Percentiles rank a stretch among this genome's conserved stretches.
Conservation (phyloP, 2,113 vertebrate species). For the Ammospiza caudacuta region DNA sequence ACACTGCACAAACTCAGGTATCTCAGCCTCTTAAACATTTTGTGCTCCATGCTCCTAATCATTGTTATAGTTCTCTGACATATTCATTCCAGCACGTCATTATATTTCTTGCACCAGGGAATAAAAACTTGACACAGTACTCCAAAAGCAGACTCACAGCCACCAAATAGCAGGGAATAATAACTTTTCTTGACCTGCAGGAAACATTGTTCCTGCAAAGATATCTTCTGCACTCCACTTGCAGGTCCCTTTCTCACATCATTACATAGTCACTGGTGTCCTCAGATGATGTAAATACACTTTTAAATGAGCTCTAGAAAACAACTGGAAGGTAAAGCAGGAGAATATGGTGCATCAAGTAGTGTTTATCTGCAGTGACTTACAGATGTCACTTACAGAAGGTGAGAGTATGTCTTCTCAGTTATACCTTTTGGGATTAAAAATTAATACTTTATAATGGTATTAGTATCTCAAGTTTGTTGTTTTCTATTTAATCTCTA, state of each 20-base stretch:
- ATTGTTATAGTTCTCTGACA: background rate
- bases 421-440: background rate
- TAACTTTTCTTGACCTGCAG: background rate
- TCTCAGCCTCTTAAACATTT: background rate
- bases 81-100: accelerated
- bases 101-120: background rate
- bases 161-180: background rate
- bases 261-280: background rate
- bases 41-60: background rate
- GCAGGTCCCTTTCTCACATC: background rate
- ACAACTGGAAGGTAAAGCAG: background rate
- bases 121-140: background rate
- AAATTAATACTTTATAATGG: background rate
- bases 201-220: background rate
- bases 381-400: background rate
- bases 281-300: background rate
- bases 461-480: background rate
- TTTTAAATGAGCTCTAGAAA: background rate
- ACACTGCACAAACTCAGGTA: background rate
- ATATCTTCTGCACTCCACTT: background rate
- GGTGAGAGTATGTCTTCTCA: background rate
- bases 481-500: background rate
- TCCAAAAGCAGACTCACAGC: background rate
- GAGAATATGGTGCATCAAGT: background rate
- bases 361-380: background rate